These are phyloP conservation scores for Operophtera brumata DNA, from an alignment of 2,888 invertebrate species.

Conservation along the genomic window DNA sequence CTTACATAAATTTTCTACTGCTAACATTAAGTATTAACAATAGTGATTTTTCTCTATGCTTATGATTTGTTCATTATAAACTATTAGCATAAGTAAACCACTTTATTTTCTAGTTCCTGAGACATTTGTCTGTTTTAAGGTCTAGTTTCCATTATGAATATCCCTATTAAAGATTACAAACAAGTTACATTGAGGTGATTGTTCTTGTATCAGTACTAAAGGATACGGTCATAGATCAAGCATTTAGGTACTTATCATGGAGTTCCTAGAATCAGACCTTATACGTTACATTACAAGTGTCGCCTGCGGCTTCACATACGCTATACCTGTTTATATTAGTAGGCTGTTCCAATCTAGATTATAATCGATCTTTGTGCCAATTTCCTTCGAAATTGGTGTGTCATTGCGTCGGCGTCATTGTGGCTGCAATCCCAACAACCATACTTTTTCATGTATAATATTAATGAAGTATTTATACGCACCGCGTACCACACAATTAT, in stretches of 20 bases:
- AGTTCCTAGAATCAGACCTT: not conserved
- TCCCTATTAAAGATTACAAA: conserved; percentile 1
- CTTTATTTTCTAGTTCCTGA: not conserved
- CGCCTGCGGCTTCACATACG: no score
- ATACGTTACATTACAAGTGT: not conserved
- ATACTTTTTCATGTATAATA: no score
- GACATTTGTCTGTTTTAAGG: not conserved
- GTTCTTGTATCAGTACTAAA: conserved; percentile 24
- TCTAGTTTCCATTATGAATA: not conserved
- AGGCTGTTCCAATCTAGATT: no score
- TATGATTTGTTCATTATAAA: not conserved
- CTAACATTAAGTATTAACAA: not conserved
- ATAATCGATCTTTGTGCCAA: no score
- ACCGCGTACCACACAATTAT: no score
- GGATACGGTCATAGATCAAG: conserved; percentile 8
- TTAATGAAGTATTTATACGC: no score
- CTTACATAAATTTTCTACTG: conserved; percentile 3
- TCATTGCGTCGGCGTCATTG: no score
- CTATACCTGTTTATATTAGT: no score
- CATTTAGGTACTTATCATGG: not conserved
- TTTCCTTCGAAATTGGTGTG: no score
- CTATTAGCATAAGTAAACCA: no score
- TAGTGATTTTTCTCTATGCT: not conserved
- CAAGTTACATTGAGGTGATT: conserved; percentile 9
- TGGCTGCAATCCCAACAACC: no score